Evolutionary conservation across 2,797 vertebrate genomes (phyloP).

Genomic region (Allobates femoralis): DNA sequence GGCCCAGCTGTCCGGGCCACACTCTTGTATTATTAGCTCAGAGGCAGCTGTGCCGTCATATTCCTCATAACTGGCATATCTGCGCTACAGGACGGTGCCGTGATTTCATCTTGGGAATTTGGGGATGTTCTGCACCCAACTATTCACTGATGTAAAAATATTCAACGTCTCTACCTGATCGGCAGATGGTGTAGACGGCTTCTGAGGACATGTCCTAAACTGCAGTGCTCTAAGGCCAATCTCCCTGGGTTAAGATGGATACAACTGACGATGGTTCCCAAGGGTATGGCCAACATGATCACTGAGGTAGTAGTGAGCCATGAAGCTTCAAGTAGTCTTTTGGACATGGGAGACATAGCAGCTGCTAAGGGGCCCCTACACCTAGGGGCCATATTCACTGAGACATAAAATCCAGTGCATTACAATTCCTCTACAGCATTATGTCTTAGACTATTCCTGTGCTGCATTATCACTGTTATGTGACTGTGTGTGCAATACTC

Average conservation of each 20-base stretch:
- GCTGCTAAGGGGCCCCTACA: no score
- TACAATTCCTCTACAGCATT: no score
- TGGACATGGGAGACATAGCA: no score
- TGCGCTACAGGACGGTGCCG: not conserved
- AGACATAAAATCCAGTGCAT: no score
- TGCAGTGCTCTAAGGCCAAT: not conserved
- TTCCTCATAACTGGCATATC: constrained; percentile 39
- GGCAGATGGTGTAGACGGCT: not conserved
- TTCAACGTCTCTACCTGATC: not conserved
- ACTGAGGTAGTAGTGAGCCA: not conserved
- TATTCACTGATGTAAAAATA: constrained; percentile 27
- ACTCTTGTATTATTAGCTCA: constrained; percentile 43
- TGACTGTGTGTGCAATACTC: no score
- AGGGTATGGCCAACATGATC: not conserved
- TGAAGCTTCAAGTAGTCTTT: no score
- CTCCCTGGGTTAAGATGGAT: not conserved
- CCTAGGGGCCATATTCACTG: no score
- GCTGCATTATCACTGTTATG: no score
- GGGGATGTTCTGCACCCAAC: constrained; percentile 12
- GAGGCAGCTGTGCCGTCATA: constrained; percentile 40
- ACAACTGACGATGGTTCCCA: not conserved
- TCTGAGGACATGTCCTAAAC: not conserved
- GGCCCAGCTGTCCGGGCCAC: constrained; percentile 39
- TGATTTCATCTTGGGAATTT: not conserved
- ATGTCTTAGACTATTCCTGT: no score